These are phyloP conservation scores for Terrapene triunguis DNA, from an alignment of 2,113 vertebrate species.

Conservation along the genomic window DNA sequence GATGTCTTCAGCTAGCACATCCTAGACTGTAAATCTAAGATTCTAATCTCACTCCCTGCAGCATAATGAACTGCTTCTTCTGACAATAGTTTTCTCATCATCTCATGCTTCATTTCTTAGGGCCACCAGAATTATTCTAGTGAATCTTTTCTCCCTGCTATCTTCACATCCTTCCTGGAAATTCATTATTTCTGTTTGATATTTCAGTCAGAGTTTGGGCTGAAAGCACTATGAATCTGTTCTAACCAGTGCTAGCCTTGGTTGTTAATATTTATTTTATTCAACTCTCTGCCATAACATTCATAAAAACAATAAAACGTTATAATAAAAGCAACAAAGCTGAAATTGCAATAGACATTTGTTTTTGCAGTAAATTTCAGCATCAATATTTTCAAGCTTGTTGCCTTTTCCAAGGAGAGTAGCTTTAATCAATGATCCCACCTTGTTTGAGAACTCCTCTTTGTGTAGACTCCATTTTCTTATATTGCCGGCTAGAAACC, in stretches of 20 bases:
- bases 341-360: background rate
- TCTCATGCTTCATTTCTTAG: background rate
- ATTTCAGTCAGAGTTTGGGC: background rate
- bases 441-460: background rate
- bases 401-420: background rate
- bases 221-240: background rate
- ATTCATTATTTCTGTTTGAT: background rate
- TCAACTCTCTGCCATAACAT: background rate
- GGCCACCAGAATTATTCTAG: background rate
- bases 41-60: background rate
- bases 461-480: background rate
- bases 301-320: background rate
- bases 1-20: background rate
- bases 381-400: background rate
- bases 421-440: background rate
- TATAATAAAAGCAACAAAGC: background rate
- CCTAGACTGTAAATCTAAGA: rapidly evolving
- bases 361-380: background rate
- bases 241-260: background rate
- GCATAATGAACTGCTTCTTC: background rate
- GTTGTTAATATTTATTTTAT: background rate
- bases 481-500: background rate
- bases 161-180: background rate
- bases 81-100: background rate
- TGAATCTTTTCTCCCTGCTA: background rate